phyloP scores from a whole-genome alignment of 1,140 invertebrate species.

The Temnothorax nylanderi region DNA sequence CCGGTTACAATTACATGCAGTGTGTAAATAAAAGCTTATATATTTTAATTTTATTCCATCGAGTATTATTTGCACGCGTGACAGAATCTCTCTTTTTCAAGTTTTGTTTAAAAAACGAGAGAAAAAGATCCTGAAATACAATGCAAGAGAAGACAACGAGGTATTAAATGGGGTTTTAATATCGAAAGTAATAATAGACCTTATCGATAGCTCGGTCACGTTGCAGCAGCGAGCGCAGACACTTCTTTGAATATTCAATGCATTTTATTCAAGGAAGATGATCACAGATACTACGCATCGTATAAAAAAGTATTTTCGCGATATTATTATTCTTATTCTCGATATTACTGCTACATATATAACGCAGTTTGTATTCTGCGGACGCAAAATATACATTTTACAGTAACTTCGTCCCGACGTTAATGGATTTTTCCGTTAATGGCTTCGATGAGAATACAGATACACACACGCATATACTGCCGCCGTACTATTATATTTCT shows the following conservation, averaged over 20 bases:
- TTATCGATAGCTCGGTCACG: slow-evolving; percentile 39
- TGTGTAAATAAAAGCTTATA: background rate
- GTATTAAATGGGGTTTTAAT: slow-evolving; percentile 46
- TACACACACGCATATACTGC: no score
- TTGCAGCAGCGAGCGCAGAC: slow-evolving; percentile 2
- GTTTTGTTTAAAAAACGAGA: background rate
- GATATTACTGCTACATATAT: background rate
- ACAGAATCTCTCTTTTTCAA: background rate
- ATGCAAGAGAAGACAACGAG: background rate
- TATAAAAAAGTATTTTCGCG: background rate
- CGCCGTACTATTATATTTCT: background rate
- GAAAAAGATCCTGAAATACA: background rate
- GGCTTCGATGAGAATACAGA: background rate
- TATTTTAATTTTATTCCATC: background rate
- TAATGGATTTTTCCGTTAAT: background rate
- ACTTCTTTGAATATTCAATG: slow-evolving; percentile 45
- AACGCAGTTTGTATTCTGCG: background rate
- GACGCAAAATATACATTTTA: background rate
- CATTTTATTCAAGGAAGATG: slow-evolving; percentile 42
- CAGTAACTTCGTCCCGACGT: background rate
- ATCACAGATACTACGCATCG: background rate
- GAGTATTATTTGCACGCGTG: background rate
- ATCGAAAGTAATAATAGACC: slow-evolving; percentile 12
- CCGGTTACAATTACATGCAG: background rate
- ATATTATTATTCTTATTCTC: slow-evolving; percentile 17